Evolutionary conservation across 1,140 invertebrate species (phyloP), one percentile per base, ranked within the genome.

Genomic region (Magallana gigas): DNA sequence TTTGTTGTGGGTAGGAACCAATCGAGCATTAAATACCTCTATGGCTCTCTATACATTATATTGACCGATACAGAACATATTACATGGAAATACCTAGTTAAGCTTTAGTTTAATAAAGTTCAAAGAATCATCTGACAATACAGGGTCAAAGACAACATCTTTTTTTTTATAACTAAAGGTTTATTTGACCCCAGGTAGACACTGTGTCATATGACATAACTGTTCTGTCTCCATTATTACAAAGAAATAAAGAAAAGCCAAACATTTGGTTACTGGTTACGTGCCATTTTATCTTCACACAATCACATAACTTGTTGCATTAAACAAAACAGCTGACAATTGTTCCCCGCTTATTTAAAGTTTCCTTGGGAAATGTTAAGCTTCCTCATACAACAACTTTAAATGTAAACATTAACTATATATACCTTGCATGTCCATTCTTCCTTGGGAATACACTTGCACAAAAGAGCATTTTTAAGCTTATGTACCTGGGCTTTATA

Each of bases 1-100:
- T 29, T 29, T 29, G 68, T 76, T 76, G 23, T 36, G 68, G 68
- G 68, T 76, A 36, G 68, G 36, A 36, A 76, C 23, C 68, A 76
- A 76, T 76, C 23, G 36, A 76, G 68, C 68, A 76, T 76, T 76
- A 76, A 76, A 76, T 76, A 76, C 68, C 68, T 76, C 68, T 76
- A 76, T 76, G 18, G 68, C 23, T 76, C 23, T 29, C 23, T 76
- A 29, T 76, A 29, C 23, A 18, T 11, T 29, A 76, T 76, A 76
- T 8, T 76, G 29, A 76, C 68, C 68, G 36, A 76, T 23, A 29
- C 36, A 12, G 68, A 76, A 76, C 68, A 76, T 29, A 29, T 76
- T 76, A 76, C 14, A 14, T 36, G 68, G 23, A 76, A 71, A 71
- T 71, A 23, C 64, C 64, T 71, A 7, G 36, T 48, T 48, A 4